phyloP scores from a whole-genome alignment of 2,888 invertebrate species.

The Caenorhabditis sp. region DNA sequence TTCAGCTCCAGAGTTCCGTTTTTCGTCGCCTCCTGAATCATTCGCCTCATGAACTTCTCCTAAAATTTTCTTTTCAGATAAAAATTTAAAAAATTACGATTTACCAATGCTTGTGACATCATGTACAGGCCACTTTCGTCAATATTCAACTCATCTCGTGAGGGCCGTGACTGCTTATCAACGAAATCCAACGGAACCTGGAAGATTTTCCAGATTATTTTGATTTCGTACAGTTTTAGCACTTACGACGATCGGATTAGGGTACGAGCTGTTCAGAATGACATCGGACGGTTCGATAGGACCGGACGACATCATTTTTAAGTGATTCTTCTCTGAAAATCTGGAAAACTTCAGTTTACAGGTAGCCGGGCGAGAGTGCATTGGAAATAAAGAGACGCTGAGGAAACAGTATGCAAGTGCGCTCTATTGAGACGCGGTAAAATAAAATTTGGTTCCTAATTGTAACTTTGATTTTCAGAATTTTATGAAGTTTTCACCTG shows the following conservation, averaged over 20 bases:
- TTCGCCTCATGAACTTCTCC: constrained; percentile 39
- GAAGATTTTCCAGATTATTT: neutral
- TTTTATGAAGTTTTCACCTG: too few species aligned
- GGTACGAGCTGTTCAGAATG: neutral
- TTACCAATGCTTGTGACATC: constrained; percentile 45
- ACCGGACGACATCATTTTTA: constrained; percentile 21
- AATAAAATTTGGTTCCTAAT: too few species aligned
- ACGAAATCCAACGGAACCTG: constrained; percentile 42
- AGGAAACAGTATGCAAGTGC: constrained; percentile 17
- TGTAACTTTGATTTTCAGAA: too few species aligned
- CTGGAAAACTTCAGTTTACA: neutral
- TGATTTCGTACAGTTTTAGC: neutral
- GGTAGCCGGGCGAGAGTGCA: constrained; percentile 10
- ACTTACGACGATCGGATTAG: constrained; percentile 6
- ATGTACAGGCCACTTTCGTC: constrained; percentile 33
- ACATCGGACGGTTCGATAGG: constrained; percentile 14
- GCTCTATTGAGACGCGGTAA: constrained; percentile 18
- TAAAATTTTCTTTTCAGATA: constrained; percentile 7
- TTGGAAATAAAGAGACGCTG: constrained; percentile 6
- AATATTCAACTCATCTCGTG: constrained; percentile 18
- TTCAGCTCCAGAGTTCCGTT: constrained; percentile 4
- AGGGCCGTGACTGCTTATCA: neutral
- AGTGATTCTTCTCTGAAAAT: too few species aligned
- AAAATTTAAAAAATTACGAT: neutral
- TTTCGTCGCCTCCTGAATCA: constrained; percentile 5